These are phyloP conservation scores for Tragopan temminckii DNA, from an alignment of 2,797 vertebrate species.

Conservation along the genomic window DNA sequence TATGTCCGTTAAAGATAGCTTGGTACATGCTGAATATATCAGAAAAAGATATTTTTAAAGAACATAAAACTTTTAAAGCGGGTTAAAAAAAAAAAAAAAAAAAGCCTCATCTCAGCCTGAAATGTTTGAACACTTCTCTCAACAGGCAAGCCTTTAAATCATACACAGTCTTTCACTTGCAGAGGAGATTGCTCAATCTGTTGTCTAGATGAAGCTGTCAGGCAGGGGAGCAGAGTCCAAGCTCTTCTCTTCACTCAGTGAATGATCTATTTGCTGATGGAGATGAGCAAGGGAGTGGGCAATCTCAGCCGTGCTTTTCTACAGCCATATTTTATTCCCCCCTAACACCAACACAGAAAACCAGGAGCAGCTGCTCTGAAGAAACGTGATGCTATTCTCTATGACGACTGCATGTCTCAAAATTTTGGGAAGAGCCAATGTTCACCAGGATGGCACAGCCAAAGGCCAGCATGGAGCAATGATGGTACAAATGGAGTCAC, in stretches of 20 bases:
- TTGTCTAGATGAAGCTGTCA: constrained; percentile 10
- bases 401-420: not conserved
- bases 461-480: not conserved
- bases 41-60: not conserved
- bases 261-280: constrained; percentile 23
- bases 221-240: not conserved
- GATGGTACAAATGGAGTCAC: not conserved
- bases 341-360: not conserved
- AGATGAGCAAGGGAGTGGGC: constrained; percentile 30
- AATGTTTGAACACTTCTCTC: not conserved
- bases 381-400: not conserved
- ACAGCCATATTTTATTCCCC: not conserved
- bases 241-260: constrained; percentile 11
- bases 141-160: not conserved
- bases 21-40: not conserved
- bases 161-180: not conserved
- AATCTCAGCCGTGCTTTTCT: constrained; percentile 21
- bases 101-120: not conserved
- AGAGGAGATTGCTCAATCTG: constrained; percentile 3
- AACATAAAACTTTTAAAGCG: not conserved
- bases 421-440: not conserved
- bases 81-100: not conserved
- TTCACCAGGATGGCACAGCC: not conserved
- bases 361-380: constrained; percentile 11
- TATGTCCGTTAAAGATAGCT: not conserved